Evolutionary conservation across 2,113 vertebrate genomes (phyloP), one percentile per base, ranked within the genome.

Genomic region (Platycercus adscitus): DNA sequence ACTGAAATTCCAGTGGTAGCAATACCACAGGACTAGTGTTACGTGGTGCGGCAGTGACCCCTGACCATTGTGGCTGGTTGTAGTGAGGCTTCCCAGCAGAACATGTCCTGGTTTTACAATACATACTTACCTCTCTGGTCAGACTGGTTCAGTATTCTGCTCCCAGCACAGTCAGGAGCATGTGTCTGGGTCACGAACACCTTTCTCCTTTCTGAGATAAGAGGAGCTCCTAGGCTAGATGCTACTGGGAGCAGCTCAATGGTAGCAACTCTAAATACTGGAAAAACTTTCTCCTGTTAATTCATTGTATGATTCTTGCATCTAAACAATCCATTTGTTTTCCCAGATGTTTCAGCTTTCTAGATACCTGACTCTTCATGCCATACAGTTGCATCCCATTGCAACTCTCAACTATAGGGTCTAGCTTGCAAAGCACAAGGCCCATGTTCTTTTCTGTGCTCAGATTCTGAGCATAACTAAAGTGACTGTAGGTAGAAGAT

Each of bases 391-490:
- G 6, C n/a, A 79, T 90, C 10, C 31, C 12, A 24, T 53, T 58
- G 21, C 39, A 81, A 13, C 18, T 16, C 58, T 65, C 19, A 80
- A 0, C 29, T 3, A 0, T 49, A 13, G 25, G 12, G 46, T 56
- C 25, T 43, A n/a, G 17, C 17, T 79, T 52, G 39, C 10, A 31
- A 52, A 70, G 49, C 8, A 11, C 7, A 4, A 0, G 2, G 6
- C n/a, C 37, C 17, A 8, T 47, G 17, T 68, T 63, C 29, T 61
- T 47, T 1, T 1, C 55, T 50, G 33, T 61, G 13, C 55, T 21
- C 49, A 70, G 8, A 20, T 46, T 76, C 21, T 43, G 39, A 47
- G 35, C 20, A 1, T 60, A n/a, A 41, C 50, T 89, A 10, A 83
- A 69, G 17, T 18, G n/a, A 26, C 18, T 47, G 29, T 64, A 24